Conservation (phyloP, 2,888 invertebrate species). For the Heteromurus nitidus region DNA sequence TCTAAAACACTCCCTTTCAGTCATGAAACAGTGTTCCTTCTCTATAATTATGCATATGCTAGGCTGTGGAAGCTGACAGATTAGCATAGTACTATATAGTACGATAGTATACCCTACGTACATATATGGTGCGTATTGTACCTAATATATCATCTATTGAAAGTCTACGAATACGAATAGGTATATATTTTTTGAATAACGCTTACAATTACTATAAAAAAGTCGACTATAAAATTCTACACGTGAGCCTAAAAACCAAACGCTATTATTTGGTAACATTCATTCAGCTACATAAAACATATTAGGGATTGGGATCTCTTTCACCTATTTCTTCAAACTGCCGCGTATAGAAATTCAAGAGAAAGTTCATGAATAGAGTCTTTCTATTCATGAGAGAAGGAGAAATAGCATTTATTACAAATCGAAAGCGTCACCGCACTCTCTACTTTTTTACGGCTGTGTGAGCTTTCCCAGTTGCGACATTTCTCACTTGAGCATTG, state of each 20-base stretch:
- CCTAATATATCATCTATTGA: too few species aligned
- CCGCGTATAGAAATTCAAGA: neutral
- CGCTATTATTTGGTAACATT: too few species aligned
- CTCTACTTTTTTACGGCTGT: too few species aligned
- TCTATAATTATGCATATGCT: neutral
- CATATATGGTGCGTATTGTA: too few species aligned
- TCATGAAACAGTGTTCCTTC: neutral
- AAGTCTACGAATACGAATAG: too few species aligned
- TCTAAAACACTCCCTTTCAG: neutral
- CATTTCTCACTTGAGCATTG: constrained; percentile 19
- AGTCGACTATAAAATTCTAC: too few species aligned
- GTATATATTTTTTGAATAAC: too few species aligned
- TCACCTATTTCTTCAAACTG: neutral
- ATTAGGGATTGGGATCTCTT: neutral
- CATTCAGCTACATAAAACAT: neutral
- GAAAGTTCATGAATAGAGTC: neutral
- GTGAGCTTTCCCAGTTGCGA: constrained; percentile 3
- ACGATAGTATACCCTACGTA: too few species aligned
- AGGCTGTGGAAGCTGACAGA: neutral
- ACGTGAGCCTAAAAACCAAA: too few species aligned
- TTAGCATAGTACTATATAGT: neutral
- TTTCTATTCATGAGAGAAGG: neutral
- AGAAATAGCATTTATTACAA: constrained; percentile 5
- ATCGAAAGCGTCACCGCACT: neutral
- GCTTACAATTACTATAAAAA: too few species aligned